phyloP scores from a whole-genome alignment of 2,797 vertebrate species.

The Falco biarmicus region DNA sequence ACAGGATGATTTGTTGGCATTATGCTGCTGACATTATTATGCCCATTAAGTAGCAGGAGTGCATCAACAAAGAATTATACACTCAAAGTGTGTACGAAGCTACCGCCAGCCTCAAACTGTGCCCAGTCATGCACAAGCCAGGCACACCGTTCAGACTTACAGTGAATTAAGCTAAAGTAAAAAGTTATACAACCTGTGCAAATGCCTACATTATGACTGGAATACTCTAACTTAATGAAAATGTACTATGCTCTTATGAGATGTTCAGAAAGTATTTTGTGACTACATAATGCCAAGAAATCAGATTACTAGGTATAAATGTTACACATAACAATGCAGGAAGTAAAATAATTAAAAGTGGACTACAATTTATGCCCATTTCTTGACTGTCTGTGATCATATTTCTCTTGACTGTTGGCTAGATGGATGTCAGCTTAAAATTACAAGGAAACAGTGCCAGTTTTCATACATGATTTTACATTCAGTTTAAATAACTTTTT shows the following conservation, averaged over 20 bases:
- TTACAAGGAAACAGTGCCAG: neutral
- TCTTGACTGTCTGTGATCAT: neutral
- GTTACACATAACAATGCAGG: neutral
- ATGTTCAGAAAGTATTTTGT: neutral
- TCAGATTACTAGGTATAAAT: neutral
- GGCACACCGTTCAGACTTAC: neutral
- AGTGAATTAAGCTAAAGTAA: neutral
- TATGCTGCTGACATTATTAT: neutral
- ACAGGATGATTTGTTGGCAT: neutral
- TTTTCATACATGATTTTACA: neutral
- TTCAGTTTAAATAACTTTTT: neutral
- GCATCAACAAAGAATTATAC: neutral
- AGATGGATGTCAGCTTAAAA: neutral
- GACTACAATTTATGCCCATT: neutral
- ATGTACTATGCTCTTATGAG: neutral
- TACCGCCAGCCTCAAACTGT: neutral
- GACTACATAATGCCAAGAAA: neutral
- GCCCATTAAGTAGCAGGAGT: neutral
- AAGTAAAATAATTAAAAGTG: neutral
- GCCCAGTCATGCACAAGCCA: neutral
- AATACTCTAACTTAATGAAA: neutral
- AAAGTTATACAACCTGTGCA: neutral
- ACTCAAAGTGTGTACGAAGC: neutral
- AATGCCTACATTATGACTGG: neutral
- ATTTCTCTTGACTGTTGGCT: neutral